These are phyloP conservation scores for Ctenomys sociabilis DNA, from an alignment of 2,113 vertebrate species.

Conservation along the genomic window DNA sequence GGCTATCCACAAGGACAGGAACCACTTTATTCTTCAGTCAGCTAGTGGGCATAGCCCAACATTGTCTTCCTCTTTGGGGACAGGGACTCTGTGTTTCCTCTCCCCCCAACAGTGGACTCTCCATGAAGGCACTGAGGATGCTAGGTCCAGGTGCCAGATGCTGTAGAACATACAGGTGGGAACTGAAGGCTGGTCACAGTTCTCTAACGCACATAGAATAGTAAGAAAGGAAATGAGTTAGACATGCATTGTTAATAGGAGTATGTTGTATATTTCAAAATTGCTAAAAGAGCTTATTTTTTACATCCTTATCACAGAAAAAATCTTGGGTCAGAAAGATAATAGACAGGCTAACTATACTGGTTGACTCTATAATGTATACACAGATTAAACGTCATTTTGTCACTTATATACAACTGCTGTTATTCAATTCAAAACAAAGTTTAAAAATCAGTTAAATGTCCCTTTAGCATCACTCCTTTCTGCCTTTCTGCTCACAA, in stretches of 20 bases:
- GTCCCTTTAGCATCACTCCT: not conserved
- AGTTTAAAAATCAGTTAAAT: not conserved
- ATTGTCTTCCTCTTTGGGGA: not conserved
- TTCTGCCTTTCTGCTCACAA: not conserved
- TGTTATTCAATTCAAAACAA: not conserved
- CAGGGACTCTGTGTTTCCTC: not conserved
- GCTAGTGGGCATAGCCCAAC: not conserved
- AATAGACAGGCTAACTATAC: not conserved
- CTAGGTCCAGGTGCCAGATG: not conserved
- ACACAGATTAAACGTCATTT: not conserved
- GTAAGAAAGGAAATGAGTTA: not conserved
- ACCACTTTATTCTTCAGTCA: not conserved
- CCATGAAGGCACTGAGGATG: not conserved
- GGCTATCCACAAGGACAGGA: not conserved
- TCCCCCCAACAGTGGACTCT: not conserved
- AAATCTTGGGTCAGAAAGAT: not conserved
- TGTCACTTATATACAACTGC: not conserved
- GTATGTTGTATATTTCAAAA: not conserved
- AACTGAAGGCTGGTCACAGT: not conserved
- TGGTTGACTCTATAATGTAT: not conserved
- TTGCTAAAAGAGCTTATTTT: not conserved
- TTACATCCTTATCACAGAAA: not conserved
- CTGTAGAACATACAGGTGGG: not conserved
- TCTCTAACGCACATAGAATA: not conserved
- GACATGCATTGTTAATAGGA: not conserved